Percentiles rank a stretch among this genome's conserved stretches.
These are phyloP conservation scores for Torymus tubicola DNA, from an alignment of 2,888 invertebrate species.

Conservation along the genomic window DNA sequence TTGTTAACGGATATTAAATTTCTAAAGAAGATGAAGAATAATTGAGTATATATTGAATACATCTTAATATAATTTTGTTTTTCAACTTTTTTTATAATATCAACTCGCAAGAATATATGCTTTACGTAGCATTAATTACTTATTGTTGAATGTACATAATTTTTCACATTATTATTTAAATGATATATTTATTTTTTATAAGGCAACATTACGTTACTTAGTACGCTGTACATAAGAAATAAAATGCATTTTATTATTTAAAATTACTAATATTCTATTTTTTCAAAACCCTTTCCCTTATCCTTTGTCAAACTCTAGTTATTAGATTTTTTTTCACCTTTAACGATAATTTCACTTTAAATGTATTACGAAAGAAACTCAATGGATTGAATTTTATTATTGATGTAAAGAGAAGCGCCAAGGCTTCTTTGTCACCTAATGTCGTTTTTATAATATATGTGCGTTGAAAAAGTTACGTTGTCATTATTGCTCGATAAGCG, in stretches of 20 bases:
- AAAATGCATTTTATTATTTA: slow-evolving; percentile 39
- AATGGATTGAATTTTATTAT: too few relatives aligned
- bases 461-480: slow-evolving; percentile 11
- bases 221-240: slow-evolving; percentile 36
- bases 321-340: too few relatives aligned
- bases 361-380: too few relatives aligned
- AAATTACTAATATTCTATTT: neutral
- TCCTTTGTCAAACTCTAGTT: too few relatives aligned
- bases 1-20: slow-evolving; percentile 2
- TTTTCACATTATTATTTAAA: slow-evolving; percentile 66
- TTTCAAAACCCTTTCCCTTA: neutral
- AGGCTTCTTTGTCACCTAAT: slow-evolving; percentile 13
- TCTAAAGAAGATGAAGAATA: too few relatives aligned
- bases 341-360: too few relatives aligned
- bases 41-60: too few relatives aligned
- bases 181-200: slow-evolving; percentile 64
- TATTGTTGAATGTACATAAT: slow-evolving; percentile 68
- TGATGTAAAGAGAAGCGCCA: slow-evolving; percentile 6
- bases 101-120: too few relatives aligned
- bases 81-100: too few relatives aligned
- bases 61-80: too few relatives aligned
- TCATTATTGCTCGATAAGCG: slow-evolving; percentile 22
- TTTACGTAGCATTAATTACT: slow-evolving; percentile 29
- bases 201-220: slow-evolving; percentile 21
- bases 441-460: slow-evolving; percentile 1